Percentiles rank a stretch among this genome's conserved stretches.
Evolutionary conservation across 2,888 invertebrate species (phyloP).

Genomic region (Caenorhabditis sulstoni): DNA sequence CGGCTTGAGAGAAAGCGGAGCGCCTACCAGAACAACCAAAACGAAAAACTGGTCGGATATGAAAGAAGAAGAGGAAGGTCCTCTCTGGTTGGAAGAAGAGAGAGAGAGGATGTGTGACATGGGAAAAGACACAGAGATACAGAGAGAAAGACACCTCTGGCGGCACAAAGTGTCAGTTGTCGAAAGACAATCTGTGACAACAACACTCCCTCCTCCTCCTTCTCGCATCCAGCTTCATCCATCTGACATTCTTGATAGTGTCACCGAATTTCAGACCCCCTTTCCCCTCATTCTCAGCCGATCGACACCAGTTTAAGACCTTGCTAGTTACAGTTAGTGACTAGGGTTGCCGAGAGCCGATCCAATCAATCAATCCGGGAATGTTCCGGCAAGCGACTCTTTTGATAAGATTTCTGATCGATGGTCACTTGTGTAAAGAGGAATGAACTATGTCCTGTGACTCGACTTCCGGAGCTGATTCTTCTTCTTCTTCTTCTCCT

Average conservation of each 20-base stretch:
- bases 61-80: too few species aligned
- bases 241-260: too few species aligned
- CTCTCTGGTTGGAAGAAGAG: constrained; percentile 25
- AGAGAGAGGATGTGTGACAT: constrained; percentile 33
- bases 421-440: constrained; percentile 18
- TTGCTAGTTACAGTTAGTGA: too few species aligned
- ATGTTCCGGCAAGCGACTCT: constrained; percentile 2
- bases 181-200: constrained; percentile 46
- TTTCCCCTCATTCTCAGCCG: too few species aligned
- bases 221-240: too few species aligned
- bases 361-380: too few species aligned
- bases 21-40: too few species aligned
- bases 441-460: constrained; percentile 39
- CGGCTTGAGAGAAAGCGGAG: too few species aligned
- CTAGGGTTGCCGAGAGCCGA: too few species aligned
- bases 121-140: constrained; percentile 5
- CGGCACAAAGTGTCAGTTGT: constrained; percentile 52
- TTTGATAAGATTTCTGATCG: constrained; percentile 45
- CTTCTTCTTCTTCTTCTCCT: too few species aligned
- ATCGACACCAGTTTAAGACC: too few species aligned
- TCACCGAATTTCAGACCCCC: too few species aligned
- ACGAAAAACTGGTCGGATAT: constrained; percentile 3
- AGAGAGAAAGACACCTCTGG: constrained; percentile 26
- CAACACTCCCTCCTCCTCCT: constrained; percentile 30
- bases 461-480: constrained; percentile 27